Evolutionary conservation across 2,797 vertebrate species (phyloP).

Genomic region (Channa striata): DNA sequence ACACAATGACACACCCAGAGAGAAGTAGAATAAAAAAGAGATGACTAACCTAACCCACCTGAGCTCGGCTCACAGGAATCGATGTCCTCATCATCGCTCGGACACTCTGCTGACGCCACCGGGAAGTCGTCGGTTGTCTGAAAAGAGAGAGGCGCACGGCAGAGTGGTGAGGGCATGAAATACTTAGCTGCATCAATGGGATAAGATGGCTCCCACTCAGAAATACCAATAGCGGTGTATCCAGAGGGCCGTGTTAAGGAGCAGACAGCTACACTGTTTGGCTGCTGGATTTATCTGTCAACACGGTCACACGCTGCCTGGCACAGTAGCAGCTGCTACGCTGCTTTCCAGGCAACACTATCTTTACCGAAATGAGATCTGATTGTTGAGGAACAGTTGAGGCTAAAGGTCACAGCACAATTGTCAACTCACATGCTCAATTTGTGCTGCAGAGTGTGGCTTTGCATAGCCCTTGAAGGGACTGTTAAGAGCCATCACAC

Average conservation of each 20-base stretch:
- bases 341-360: slow-evolving; percentile 54
- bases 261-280: slow-evolving; percentile 58
- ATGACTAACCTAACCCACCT: slow-evolving; percentile 99
- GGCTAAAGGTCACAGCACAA: slow-evolving; percentile 67
- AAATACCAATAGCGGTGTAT: slow-evolving; percentile 37
- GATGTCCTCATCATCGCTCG: slow-evolving; percentile 98
- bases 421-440: slow-evolving; percentile 64
- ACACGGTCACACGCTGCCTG: slow-evolving; percentile 49
- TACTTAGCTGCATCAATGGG: slow-evolving; percentile 40
- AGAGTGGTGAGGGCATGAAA: slow-evolving; percentile 37
- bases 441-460: slow-evolving; percentile 52
- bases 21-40: slow-evolving; percentile 94
- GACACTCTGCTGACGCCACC: slow-evolving; percentile 98
- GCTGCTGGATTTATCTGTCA: slow-evolving; percentile 73
- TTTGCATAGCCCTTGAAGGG: slow-evolving; percentile 54
- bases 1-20: slow-evolving; percentile 82
- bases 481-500: slow-evolving; percentile 67
- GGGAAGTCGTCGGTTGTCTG: slow-evolving; percentile 95
- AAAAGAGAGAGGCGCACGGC: slow-evolving; percentile 63
- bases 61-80: slow-evolving; percentile 99
- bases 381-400: slow-evolving; percentile 63
- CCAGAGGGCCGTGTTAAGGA: slow-evolving; percentile 58
- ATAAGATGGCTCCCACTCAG: slow-evolving; percentile 43
- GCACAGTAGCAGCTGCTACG: slow-evolving; percentile 56
- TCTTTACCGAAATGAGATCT: slow-evolving; percentile 63